Conservation (phyloP, 2,797 vertebrate genomes). For the Thalassophryne amazonica region DNA sequence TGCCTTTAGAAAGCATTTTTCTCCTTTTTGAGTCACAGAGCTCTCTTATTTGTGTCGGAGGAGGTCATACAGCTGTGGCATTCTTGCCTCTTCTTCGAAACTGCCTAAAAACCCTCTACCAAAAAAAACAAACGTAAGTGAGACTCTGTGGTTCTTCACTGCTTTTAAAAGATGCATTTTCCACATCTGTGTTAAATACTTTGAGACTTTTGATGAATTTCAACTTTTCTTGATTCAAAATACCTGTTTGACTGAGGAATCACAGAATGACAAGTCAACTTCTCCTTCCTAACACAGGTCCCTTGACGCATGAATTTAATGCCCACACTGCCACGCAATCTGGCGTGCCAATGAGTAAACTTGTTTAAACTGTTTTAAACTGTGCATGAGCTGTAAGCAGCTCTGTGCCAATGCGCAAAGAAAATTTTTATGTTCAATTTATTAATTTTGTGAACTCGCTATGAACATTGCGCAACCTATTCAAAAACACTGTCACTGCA, state of each 20-base stretch:
- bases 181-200: conserved; percentile 60
- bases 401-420: too few relatives aligned
- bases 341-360: too few relatives aligned
- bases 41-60: conserved; percentile 63
- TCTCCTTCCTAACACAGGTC: conserved; percentile 46
- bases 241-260: conserved; percentile 60
- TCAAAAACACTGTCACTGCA: too few relatives aligned
- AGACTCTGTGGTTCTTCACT: conserved; percentile 42
- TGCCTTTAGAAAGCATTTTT: conserved; percentile 11
- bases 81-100: conserved; percentile 57
- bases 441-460: too few relatives aligned
- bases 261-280: conserved; percentile 57
- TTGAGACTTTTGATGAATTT: conserved; percentile 54
- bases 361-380: too few relatives aligned
- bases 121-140: conserved; percentile 58
- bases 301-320: too few relatives aligned
- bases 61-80: conserved; percentile 34
- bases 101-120: conserved; percentile 48
- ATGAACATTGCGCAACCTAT: too few relatives aligned
- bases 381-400: too few relatives aligned
- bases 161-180: conserved; percentile 51
- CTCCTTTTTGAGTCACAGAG: conserved; percentile 37
- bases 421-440: too few relatives aligned
- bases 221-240: conserved; percentile 66
- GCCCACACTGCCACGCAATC: too few relatives aligned